Base-by-base conservation (phyloP, 1,140 invertebrate species). In the Drosophila arizonae region DNA sequence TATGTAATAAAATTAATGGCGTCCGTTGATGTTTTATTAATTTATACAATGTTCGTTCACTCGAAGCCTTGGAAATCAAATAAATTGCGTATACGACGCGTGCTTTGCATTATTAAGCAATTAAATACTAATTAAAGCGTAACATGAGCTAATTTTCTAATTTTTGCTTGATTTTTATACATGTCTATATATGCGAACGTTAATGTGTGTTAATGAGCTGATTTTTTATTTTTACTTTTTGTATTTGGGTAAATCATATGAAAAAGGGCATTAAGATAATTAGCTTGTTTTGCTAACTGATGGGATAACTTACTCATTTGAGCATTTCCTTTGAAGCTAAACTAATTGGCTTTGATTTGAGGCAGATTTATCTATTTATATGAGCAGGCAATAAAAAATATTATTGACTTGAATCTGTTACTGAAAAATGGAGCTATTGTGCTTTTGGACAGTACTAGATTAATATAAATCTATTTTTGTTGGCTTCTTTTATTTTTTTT, bases 121-220 rank as follows among this genome's bases (percentile, higher is more conserved):
- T 88, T 88, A 88, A 88, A 88, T 88, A 84, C 84, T 84, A 88
- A 88, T 88, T 88, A 88, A 88, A 84, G 84, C 77, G 84, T 77
- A 84, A 88, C 77, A 75, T 77, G 79, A 88, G 77, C 79, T 76
- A 57, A 72, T 72, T 72, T 72, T 62, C 57, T 24, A 48, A 55
- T 72, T 61, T 61, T 41, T 33, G 5, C 33, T 45, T 60, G 48
- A 60, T 68, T 61, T 72, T 28, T 30, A 50, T 24, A 48, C 13
- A 26, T 33, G 30, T 66, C 1, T n/a, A 4, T 9, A 9, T 9
- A 33, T 33, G 33, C 8, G 33, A 9, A 9, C 2, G 33, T 33
- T 33, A 9, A 6, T 33, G 33, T 1, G 64, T 51, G 48, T 46
- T 74, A 74, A 74, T 57, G 57, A 45, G 66, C 45, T 6, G 8